phyloP scores from a whole-genome alignment of 2,888 invertebrate species.

The Plutella xylostella region DNA sequence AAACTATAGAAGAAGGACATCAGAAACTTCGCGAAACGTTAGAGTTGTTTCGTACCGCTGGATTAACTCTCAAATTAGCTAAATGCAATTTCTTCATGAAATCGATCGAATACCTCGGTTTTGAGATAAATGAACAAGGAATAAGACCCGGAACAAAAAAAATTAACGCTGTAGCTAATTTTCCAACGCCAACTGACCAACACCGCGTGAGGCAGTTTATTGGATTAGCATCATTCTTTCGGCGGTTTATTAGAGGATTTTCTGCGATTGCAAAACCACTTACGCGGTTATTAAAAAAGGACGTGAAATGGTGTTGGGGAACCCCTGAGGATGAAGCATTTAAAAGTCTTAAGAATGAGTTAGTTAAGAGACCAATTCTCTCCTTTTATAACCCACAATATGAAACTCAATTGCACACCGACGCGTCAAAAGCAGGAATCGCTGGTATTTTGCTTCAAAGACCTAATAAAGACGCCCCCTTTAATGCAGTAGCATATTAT shows the following conservation, averaged over 20 bases:
- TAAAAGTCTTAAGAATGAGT: slow-evolving; percentile 16
- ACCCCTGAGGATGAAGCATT: slow-evolving; percentile 22
- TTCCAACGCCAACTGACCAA: slow-evolving; percentile 18
- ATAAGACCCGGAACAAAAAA: not conserved
- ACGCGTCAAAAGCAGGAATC: slow-evolving; percentile 22
- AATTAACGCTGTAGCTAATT: slow-evolving; percentile 7
- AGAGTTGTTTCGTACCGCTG: not conserved
- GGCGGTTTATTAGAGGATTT: slow-evolving; percentile 23
- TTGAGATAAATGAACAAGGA: not conserved
- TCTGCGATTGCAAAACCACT: slow-evolving; percentile 21
- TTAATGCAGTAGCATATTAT: slow-evolving; percentile 24
- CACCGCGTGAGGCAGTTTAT: slow-evolving; percentile 24
- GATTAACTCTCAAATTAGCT: not conserved
- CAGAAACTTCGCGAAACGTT: not conserved
- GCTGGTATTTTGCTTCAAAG: slow-evolving; percentile 20
- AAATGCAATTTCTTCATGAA: not conserved
- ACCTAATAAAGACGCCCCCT: slow-evolving; percentile 5
- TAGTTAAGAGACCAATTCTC: slow-evolving; percentile 24
- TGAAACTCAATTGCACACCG: slow-evolving; percentile 11
- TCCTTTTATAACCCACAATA: slow-evolving; percentile 22
- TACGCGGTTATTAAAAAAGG: slow-evolving; percentile 18
- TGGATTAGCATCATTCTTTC: slow-evolving; percentile 25
- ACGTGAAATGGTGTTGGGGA: no score
- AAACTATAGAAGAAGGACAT: not conserved
- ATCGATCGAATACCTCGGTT: not conserved